Evolutionary conservation across 2,797 vertebrate genomes (phyloP).

Genomic region (Pangasius sanitwongsei): DNA sequence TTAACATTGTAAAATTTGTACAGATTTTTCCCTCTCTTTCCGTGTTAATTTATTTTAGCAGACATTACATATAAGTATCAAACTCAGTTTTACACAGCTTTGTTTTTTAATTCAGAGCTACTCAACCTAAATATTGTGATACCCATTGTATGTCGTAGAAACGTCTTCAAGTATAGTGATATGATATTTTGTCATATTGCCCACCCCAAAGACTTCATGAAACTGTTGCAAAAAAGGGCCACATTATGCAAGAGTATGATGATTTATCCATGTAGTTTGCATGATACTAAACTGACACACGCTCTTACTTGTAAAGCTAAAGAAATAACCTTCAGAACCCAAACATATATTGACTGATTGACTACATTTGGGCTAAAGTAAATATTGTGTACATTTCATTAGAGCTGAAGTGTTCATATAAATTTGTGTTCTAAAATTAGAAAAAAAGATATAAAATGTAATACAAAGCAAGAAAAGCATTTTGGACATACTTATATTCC

Average conservation of each 20-base stretch:
- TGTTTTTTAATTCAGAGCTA: not conserved
- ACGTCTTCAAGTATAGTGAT: not conserved
- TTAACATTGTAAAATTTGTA: not conserved
- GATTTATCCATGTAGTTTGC: not conserved
- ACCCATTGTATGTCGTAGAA: not conserved
- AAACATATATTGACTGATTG: not conserved
- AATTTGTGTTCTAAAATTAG: not conserved
- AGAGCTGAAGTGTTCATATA: not conserved
- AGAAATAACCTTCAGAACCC: not conserved
- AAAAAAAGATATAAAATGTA: not conserved
- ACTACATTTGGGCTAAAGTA: not conserved
- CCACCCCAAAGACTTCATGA: not conserved
- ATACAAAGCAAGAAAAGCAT: not conserved
- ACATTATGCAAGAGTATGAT: not conserved
- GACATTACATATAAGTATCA: not conserved
- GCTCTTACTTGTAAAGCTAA: not conserved
- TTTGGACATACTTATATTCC: slow-evolving; percentile 87
- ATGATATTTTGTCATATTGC: not conserved
- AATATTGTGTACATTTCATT: not conserved
- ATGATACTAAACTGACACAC: not conserved
- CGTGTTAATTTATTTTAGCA: no score
- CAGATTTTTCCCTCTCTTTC: not conserved
- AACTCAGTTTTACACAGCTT: not conserved
- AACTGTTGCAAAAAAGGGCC: not conserved
- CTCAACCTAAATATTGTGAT: not conserved